Conservation (phyloP, 2,113 vertebrate species). For the Axis porcinus region DNA sequence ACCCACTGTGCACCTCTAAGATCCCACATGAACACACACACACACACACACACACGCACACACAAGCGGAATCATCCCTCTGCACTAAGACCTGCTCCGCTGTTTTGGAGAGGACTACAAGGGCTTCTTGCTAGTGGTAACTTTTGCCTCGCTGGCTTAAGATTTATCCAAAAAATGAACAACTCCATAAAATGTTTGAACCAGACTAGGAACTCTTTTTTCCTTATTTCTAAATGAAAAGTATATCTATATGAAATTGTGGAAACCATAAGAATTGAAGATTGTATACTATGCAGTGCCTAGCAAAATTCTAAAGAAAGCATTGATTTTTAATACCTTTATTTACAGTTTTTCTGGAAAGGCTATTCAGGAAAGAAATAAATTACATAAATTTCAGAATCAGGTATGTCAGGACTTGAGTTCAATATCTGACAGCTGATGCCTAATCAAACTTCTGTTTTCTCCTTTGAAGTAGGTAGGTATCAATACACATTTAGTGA, state of each 20-base stretch:
- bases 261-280: neutral
- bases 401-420: neutral
- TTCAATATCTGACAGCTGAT: neutral
- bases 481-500: neutral
- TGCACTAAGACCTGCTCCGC: neutral
- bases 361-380: neutral
- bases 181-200: neutral
- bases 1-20: neutral
- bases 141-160: neutral
- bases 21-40: too few species aligned
- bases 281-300: neutral
- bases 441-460: neutral
- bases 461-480: neutral
- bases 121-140: neutral
- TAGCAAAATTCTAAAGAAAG: neutral
- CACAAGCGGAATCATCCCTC: conserved; percentile 31
- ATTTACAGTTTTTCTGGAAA: neutral
- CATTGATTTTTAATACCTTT: neutral
- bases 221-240: neutral
- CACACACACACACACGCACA: neutral
- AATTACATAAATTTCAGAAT: neutral
- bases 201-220: neutral
- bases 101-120: neutral
- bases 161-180: neutral
- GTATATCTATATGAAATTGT: neutral